These are phyloP conservation scores for Meriones unguiculatus DNA, from an alignment of 2,113 vertebrate species.

Conservation along the genomic window DNA sequence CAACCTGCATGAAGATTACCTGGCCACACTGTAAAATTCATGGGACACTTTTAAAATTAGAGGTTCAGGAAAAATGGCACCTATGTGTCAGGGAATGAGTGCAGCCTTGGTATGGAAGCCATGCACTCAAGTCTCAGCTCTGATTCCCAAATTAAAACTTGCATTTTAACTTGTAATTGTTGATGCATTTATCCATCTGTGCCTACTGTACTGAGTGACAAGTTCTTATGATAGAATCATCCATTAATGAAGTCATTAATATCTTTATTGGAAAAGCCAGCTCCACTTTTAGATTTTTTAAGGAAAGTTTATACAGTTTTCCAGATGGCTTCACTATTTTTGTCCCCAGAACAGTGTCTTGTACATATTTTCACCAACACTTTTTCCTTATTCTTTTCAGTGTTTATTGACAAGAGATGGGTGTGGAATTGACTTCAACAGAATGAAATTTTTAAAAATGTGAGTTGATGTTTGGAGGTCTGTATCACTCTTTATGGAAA, in stretches of 20 bases:
- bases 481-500: not conserved
- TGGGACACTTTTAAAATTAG: not conserved
- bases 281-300: not conserved
- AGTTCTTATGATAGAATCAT: not conserved
- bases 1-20: not conserved
- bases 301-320: not conserved
- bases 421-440: not conserved
- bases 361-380: not conserved
- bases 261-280: not conserved
- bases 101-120: not conserved
- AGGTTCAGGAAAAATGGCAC: not conserved
- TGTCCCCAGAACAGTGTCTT: not conserved
- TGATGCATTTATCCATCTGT: slow-evolving; percentile 11
- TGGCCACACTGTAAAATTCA: not conserved
- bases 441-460: not conserved
- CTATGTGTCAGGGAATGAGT: not conserved
- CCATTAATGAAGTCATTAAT: not conserved
- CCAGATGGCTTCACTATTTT: not conserved
- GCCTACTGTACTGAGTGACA: not conserved
- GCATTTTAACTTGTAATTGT: not conserved
- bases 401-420: not conserved
- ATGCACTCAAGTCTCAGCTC: not conserved
- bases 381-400: not conserved
- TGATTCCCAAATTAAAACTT: slow-evolving; percentile 10
- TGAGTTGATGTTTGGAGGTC: not conserved